Percentiles rank a stretch among this genome's conserved stretches.
These are phyloP conservation scores for Cryptus armator DNA, from an alignment of 2,888 invertebrate species.

Conservation along the genomic window DNA sequence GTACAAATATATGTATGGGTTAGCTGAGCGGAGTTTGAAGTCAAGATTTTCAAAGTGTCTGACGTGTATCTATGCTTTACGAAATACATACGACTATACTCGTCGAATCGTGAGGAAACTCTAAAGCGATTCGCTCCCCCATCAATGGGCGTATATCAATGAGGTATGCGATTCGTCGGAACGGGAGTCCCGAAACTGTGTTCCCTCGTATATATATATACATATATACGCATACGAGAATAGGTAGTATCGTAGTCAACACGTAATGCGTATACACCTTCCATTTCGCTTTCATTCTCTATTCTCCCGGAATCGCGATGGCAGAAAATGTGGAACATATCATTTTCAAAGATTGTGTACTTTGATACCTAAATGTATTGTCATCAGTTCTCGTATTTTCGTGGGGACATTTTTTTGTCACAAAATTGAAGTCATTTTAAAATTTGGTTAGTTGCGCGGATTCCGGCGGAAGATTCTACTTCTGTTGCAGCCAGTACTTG, in stretches of 20 bases:
- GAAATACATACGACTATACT: conserved; percentile 34
- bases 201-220: neutral
- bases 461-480: no score
- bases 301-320: neutral
- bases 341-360: neutral
- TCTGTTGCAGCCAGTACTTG: no score
- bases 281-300: conserved; percentile 10
- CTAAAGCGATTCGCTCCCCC: conserved; percentile 42
- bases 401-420: neutral
- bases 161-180: conserved; percentile 33
- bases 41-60: conserved; percentile 22
- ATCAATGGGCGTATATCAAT: conserved; percentile 48
- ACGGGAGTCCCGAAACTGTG: conserved; percentile 13
- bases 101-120: conserved; percentile 58
- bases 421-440: neutral
- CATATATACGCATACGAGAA: conserved; percentile 2
- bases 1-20: neutral
- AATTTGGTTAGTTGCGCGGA: neutral
- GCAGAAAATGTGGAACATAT: neutral
- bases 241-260: conserved; percentile 31
- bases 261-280: conserved; percentile 23
- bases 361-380: neutral
- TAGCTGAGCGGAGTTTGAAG: neutral
- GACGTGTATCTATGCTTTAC: conserved; percentile 9
- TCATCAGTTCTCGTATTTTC: neutral